Conservation (phyloP, 1,140 invertebrate genomes). For the Medauroidea extradentata region DNA sequence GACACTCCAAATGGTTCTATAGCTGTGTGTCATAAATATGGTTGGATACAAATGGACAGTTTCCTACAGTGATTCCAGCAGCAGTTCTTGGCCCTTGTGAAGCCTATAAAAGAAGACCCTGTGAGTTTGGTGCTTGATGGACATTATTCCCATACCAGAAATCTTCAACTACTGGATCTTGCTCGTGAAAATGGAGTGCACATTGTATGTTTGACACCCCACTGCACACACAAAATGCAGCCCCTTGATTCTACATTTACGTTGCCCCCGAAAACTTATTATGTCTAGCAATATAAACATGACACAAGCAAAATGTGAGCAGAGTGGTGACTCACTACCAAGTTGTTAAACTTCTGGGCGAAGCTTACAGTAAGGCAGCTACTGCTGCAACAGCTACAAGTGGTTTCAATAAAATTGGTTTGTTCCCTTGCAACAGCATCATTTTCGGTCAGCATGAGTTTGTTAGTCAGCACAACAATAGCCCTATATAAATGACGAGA, state of each 20-base stretch:
- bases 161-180: slow-evolving; percentile 36
- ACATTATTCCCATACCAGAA: slow-evolving; percentile 38
- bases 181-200: slow-evolving; percentile 35
- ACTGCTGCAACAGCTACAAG: slow-evolving; percentile 38
- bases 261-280: slow-evolving; percentile 30
- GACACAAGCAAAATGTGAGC: slow-evolving; percentile 2
- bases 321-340: slow-evolving; percentile 26
- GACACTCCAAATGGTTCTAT: slow-evolving; percentile 26
- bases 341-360: slow-evolving; percentile 33
- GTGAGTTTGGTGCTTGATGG: slow-evolving; percentile 40
- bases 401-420: slow-evolving; percentile 38
- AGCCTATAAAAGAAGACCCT: slow-evolving; percentile 23
- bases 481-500: too few relatives aligned
- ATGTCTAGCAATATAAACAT: slow-evolving; percentile 18
- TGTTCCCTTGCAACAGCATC: slow-evolving; percentile 37
- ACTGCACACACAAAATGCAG: slow-evolving; percentile 27
- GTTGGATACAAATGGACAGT: slow-evolving; percentile 34
- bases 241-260: slow-evolving; percentile 40
- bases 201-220: slow-evolving; percentile 38
- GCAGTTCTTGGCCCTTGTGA: slow-evolving; percentile 28
- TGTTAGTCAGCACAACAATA: background rate
- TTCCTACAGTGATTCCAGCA: slow-evolving; percentile 37
- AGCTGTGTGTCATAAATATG: slow-evolving; percentile 28
- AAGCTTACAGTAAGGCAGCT: slow-evolving; percentile 35
- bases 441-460: slow-evolving; percentile 39